Percentiles rank a stretch among this genome's conserved stretches.
Evolutionary conservation across 2,888 invertebrate species (phyloP).

Genomic region (Sepiola atlantica): DNA sequence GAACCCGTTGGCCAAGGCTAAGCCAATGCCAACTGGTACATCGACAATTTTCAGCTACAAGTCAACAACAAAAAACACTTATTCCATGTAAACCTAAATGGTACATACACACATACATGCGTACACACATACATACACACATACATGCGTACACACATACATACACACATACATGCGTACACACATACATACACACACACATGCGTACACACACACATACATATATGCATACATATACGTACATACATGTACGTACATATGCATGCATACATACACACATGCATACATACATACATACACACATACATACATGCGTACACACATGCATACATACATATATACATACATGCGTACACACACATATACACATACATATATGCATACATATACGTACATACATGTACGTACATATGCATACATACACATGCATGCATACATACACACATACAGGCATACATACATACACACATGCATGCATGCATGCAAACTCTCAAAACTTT

Average conservation of each 20-base stretch:
- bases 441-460: too few relatives aligned
- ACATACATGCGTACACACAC: neutral
- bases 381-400: neutral
- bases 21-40: too few relatives aligned
- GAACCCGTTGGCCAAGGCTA: too few relatives aligned
- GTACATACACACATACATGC: neutral
- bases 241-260: neutral
- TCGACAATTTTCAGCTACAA: too few relatives aligned
- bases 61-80: neutral
- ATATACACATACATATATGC: neutral
- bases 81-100: neutral
- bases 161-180: neutral
- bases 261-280: neutral
- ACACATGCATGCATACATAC: neutral
- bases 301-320: neutral
- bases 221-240: constrained; percentile 43
- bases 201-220: constrained; percentile 24
- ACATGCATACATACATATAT: constrained; percentile 32
- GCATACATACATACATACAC: neutral
- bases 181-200: neutral
- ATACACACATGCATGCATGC: too few relatives aligned
- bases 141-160: neutral
- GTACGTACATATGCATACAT: neutral
- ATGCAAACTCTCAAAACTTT: too few relatives aligned
- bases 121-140: neutral